Percentiles rank a stretch among this genome's conserved stretches.
Conservation (phyloP, 1,140 invertebrate species). For the Drosophila auraria region DNA sequence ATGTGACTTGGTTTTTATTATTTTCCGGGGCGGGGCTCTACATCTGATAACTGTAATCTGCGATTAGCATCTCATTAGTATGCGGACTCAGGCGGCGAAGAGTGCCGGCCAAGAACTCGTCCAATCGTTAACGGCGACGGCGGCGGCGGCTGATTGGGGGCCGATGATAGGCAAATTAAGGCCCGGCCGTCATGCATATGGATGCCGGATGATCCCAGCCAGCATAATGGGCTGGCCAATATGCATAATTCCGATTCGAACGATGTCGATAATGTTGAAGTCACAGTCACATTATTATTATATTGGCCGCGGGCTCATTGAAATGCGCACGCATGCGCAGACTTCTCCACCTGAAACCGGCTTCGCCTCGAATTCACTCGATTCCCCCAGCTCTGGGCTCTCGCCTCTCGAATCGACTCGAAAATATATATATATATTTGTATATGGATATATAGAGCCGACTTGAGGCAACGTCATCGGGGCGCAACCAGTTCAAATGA, state of each 20-base stretch:
- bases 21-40: constrained; percentile 18
- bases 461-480: constrained; percentile 20
- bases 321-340: constrained; percentile 76
- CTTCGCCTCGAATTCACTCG: constrained; percentile 24
- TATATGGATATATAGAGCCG: constrained; percentile 3
- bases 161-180: constrained; percentile 15
- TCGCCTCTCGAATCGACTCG: neutral
- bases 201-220: constrained; percentile 15
- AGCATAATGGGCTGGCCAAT: constrained; percentile 42
- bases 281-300: constrained; percentile 2
- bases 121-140: constrained; percentile 2
- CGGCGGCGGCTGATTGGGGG: constrained; percentile 13
- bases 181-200: constrained; percentile 43
- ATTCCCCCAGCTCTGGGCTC: constrained; percentile 9
- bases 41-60: constrained; percentile 58
- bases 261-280: neutral
- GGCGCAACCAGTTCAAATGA: constrained; percentile 67
- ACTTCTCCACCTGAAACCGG: constrained; percentile 39
- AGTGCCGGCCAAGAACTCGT: constrained; percentile 29
- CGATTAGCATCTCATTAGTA: constrained; percentile 59
- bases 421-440: neutral
- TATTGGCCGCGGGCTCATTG: constrained; percentile 50
- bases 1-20: constrained; percentile 25
- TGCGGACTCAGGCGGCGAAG: constrained; percentile 35
- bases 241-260: constrained; percentile 29